Conservation (phyloP, 2,797 vertebrate species). For the Sorex maritimensis region DNA sequence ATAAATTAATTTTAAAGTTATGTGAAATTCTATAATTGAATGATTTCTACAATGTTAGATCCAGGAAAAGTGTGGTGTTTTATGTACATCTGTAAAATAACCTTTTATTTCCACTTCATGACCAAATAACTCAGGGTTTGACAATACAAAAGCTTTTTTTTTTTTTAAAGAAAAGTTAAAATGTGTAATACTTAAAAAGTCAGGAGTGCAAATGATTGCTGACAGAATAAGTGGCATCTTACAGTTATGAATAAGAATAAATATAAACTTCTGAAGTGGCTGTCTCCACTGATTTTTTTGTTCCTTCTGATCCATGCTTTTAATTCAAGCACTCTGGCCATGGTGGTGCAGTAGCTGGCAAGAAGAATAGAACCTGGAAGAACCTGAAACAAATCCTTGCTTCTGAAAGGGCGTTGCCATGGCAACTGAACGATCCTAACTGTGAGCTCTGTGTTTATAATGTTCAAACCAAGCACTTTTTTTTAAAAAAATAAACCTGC, state of each 20-base stretch:
- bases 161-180: conserved; percentile 83
- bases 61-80: conserved; percentile 80
- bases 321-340: conserved; percentile 96
- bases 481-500: conserved; percentile 75
- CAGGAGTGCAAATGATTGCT: conserved; percentile 72
- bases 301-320: conserved; percentile 78
- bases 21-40: conserved; percentile 65
- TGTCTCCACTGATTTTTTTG: conserved; percentile 68
- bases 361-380: conserved; percentile 99
- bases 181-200: conserved; percentile 67
- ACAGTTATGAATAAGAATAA: conserved; percentile 70
- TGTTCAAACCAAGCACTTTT: conserved; percentile 86
- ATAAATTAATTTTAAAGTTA: conserved; percentile 79
- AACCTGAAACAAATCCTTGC: conserved; percentile 99
- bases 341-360: conserved; percentile 97
- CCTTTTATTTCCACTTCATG: conserved; percentile 84
- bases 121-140: conserved; percentile 64
- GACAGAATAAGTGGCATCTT: conserved; percentile 66
- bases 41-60: conserved; percentile 79
- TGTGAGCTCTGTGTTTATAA: conserved; percentile 94
- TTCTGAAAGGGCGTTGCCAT: conserved; percentile 97
- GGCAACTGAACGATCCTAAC: conserved; percentile 97
- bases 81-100: conserved; percentile 77
- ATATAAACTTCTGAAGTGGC: conserved; percentile 70
- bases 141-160: conserved; percentile 71